Evolutionary conservation across 2,888 invertebrate genomes (phyloP).

Genomic region (Chrysolina haemoptera): DNA sequence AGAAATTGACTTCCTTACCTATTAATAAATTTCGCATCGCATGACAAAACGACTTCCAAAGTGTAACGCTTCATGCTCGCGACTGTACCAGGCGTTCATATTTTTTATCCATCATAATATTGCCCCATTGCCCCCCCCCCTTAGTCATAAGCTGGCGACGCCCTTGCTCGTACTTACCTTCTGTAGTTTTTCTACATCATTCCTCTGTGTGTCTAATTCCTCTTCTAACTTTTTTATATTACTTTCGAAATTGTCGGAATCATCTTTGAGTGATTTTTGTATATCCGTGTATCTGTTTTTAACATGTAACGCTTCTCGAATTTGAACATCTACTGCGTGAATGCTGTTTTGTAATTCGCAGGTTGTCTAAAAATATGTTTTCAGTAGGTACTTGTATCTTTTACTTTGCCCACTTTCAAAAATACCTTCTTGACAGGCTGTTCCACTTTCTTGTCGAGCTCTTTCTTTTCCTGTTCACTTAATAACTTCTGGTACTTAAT

Average conservation of each 20-base stretch:
- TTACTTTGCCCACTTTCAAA: neutral
- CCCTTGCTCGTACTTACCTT: slow-evolving; percentile 55
- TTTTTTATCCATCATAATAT: no score
- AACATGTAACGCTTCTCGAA: slow-evolving; percentile 86
- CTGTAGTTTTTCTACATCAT: slow-evolving; percentile 83
- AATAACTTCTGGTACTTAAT: slow-evolving; percentile 76
- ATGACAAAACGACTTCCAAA: no score
- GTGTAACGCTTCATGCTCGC: no score
- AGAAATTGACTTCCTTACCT: no score
- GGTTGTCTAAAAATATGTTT: slow-evolving; percentile 71
- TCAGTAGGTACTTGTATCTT: neutral
- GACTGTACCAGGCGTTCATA: no score
- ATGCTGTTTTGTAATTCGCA: slow-evolving; percentile 86
- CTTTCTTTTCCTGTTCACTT: slow-evolving; percentile 75
- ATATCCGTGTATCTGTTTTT: slow-evolving; percentile 84
- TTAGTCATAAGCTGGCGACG: no score
- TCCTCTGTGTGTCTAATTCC: slow-evolving; percentile 77
- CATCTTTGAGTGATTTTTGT: slow-evolving; percentile 78
- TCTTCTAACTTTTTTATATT: slow-evolving; percentile 80
- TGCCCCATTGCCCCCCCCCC: no score
- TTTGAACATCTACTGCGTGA: slow-evolving; percentile 85
- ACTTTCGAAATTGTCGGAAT: slow-evolving; percentile 82
- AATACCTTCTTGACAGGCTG: slow-evolving; percentile 79
- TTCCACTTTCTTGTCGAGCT: no score
- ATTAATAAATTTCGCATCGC: no score